phyloP scores from a whole-genome alignment of 2,113 vertebrate species.

The Sinocyclocheilus anshuiensis region DNA sequence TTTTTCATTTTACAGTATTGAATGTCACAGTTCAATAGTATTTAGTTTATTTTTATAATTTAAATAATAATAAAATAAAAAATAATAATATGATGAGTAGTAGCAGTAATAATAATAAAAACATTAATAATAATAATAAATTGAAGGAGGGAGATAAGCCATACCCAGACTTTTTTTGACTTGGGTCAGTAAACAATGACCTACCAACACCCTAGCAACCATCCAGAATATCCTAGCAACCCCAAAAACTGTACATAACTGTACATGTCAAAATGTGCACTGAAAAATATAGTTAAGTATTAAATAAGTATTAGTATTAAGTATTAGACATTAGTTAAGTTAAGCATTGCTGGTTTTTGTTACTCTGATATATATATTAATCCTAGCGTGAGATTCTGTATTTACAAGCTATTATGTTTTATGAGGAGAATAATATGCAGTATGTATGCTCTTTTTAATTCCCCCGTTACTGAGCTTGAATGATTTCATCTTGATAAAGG shows the following conservation, averaged over 20 bases:
- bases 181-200: not conserved
- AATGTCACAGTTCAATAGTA: too few species aligned
- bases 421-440: slow-evolving; percentile 19
- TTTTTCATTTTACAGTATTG: too few species aligned
- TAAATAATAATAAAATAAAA: too few species aligned
- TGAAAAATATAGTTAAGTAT: not conserved
- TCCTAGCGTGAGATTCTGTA: not conserved
- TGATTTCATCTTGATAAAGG: slow-evolving; percentile 24
- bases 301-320: too few species aligned
- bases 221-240: not conserved
- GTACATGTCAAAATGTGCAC: not conserved
- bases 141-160: not conserved
- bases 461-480: slow-evolving; percentile 6
- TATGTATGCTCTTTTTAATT: slow-evolving; percentile 1
- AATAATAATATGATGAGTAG: too few species aligned
- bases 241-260: not conserved
- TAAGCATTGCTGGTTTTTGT: not conserved
- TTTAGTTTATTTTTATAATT: too few species aligned
- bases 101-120: too few species aligned
- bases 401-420: slow-evolving; percentile 10
- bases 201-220: not conserved
- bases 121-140: too few species aligned
- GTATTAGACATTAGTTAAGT: too few species aligned
- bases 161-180: not conserved
- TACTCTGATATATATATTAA: not conserved